Base-by-base conservation (phyloP, 2,888 invertebrate genomes). In the Dioctria rufipes region DNA sequence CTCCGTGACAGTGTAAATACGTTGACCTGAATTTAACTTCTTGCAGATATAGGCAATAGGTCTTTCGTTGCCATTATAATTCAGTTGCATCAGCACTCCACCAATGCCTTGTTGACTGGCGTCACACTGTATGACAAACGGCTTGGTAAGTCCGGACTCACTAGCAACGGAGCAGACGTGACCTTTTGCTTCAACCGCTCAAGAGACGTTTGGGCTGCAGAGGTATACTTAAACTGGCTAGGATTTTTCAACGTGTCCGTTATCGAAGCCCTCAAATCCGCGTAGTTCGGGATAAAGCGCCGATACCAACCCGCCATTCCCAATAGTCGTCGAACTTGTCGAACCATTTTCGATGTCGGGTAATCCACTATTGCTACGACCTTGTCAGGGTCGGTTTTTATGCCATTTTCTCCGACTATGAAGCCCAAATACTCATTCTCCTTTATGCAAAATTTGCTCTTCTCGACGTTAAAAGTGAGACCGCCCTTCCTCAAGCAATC, bases 291-390 rank as follows among this genome's bases (percentile, higher is more conserved):
- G 6, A 83, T 81, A 37, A 84, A 84, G 0, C 84, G 60, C 0
- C 82, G 42, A 42, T 83, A 84, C 83, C 83, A 84, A 0, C 83
- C 84, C 1, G 83, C 81, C 43, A 83, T 81, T 0, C 84, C 83
- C 0, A 83, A 11, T 6, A 84, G 83, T 8, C 83, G 78, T 2
- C 84, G 43, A 0, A 83, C 82, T 13, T 84, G 81, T 39, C 81
- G 46, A 3, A 69, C 6, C 2, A 46, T 63, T 40, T 80, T 80
- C 43, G 84, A 84, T 0, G 80, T 42, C 0, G 85, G 84, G 81
- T 83, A 82, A 0, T 3, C 83, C 83, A 9, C 80, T 5, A 40
- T 78, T 81, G 40, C 82, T 82, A 2, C 5, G 5, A 46, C 49
- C 9, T 46, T 46, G 49, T 5, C 49, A 9, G 49, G 49, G 49